phyloP scores from a whole-genome alignment of 2,797 vertebrate genomes.

The Gymnocypris eckloni region DNA sequence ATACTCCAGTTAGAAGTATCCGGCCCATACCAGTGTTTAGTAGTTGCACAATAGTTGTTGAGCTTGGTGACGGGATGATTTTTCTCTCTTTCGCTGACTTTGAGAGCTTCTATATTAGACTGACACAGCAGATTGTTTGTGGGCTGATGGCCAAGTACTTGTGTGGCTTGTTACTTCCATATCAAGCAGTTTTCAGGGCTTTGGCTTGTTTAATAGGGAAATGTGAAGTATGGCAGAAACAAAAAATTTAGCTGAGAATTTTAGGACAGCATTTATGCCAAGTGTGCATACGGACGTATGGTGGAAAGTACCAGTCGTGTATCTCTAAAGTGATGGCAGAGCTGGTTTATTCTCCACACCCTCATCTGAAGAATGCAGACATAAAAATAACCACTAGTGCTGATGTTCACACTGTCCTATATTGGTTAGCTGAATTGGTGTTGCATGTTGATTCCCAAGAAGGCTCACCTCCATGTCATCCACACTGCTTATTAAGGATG shows the following conservation, averaged over 20 bases:
- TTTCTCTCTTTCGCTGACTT: conserved; percentile 48
- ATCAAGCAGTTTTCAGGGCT: conserved; percentile 17
- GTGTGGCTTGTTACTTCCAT: neutral
- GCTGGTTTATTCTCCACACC: conserved; percentile 42
- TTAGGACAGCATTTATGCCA: neutral
- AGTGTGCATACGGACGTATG: conserved; percentile 13
- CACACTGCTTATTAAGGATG: neutral
- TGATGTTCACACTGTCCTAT: conserved; percentile 59
- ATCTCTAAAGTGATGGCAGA: neutral
- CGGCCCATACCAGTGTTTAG: conserved; percentile 7
- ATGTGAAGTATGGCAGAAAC: neutral
- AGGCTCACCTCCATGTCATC: neutral
- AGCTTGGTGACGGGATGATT: neutral
- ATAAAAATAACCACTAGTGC: conserved; percentile 69
- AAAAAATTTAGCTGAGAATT: neutral
- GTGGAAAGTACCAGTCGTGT: conserved; percentile 58
- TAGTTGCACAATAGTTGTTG: conserved; percentile 35
- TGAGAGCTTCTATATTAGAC: conserved; percentile 21
- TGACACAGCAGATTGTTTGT: conserved; percentile 19
- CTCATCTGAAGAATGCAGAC: conserved; percentile 47
- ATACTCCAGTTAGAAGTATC: conserved; percentile 17
- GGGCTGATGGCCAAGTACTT: conserved; percentile 13
- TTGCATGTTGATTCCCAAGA: neutral
- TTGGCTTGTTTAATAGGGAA: neutral
- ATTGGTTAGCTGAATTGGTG: conserved; percentile 35